These are phyloP conservation scores for Branchellion lobata DNA, from an alignment of 2,888 invertebrate species.

Conservation along the genomic window DNA sequence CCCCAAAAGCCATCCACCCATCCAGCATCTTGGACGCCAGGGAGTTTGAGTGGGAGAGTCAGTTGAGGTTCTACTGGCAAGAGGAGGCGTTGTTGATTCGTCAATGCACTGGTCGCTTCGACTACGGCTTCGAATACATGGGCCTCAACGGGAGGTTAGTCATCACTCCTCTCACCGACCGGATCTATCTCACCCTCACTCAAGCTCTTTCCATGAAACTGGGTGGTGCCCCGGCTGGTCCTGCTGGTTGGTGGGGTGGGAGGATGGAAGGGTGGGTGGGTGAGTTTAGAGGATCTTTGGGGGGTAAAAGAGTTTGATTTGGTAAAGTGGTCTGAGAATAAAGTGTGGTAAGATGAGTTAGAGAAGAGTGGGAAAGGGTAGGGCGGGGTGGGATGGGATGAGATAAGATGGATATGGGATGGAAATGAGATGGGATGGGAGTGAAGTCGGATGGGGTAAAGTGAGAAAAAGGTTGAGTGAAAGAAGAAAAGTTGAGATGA, in stretches of 20 bases:
- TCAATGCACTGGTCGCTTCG: slow-evolving; percentile 80
- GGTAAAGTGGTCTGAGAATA: no score
- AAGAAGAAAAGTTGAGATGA: no score
- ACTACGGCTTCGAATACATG: slow-evolving; percentile 94
- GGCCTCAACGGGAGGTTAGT: slow-evolving; percentile 86
- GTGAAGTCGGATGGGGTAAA: background rate
- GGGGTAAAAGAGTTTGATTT: no score
- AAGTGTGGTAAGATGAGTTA: no score
- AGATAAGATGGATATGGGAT: no score
- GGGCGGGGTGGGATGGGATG: no score
- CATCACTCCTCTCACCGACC: slow-evolving; percentile 86
- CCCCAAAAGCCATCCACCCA: background rate
- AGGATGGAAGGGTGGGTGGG: no score
- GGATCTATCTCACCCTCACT: slow-evolving; percentile 87
- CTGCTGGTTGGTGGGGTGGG: slow-evolving; percentile 51
- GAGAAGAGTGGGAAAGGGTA: no score
- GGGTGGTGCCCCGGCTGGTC: slow-evolving; percentile 68
- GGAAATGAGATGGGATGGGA: no score
- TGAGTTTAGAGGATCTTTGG: background rate
- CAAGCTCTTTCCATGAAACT: slow-evolving; percentile 67
- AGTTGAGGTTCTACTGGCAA: slow-evolving; percentile 86
- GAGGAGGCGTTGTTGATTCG: slow-evolving; percentile 77
- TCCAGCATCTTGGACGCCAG: slow-evolving; percentile 75
- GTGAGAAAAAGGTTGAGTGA: background rate
- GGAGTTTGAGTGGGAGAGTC: slow-evolving; percentile 92